Evolutionary conservation across 2,888 invertebrate genomes (phyloP).

Genomic region (Lepidochrysops patricia): DNA sequence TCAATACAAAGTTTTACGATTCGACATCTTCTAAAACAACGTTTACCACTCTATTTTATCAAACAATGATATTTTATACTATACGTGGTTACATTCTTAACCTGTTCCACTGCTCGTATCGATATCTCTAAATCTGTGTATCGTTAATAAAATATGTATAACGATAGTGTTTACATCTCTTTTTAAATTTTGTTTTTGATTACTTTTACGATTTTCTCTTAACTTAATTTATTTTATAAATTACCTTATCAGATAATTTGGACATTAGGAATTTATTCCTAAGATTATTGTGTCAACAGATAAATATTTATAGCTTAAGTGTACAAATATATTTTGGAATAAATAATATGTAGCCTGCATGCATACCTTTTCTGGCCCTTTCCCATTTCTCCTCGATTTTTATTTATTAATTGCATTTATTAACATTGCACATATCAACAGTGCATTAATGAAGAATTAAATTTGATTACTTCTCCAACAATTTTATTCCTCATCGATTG

Average conservation of each 20-base stretch:
- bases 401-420: background rate
- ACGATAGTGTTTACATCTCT: background rate
- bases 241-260: background rate
- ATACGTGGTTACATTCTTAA: background rate
- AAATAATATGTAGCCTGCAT: background rate
- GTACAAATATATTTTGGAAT: background rate
- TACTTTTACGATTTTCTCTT: background rate
- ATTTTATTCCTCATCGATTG: background rate
- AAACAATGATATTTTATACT: constrained; percentile 8
- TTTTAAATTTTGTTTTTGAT: background rate
- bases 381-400: background rate
- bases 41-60: constrained; percentile 28
- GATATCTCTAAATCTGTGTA: constrained; percentile 7
- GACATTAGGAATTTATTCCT: background rate
- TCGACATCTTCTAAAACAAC: constrained; percentile 42
- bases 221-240: background rate
- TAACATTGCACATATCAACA: no score
- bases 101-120: background rate
- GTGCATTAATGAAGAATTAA: no score
- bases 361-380: background rate
- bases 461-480: no score
- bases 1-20: constrained; percentile 40
- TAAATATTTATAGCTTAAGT: background rate
- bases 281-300: background rate
- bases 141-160: background rate